Evolutionary conservation across 2,888 invertebrate species (phyloP), one percentile per base, ranked within the genome.

Genomic region (Andrena trimmerana): DNA sequence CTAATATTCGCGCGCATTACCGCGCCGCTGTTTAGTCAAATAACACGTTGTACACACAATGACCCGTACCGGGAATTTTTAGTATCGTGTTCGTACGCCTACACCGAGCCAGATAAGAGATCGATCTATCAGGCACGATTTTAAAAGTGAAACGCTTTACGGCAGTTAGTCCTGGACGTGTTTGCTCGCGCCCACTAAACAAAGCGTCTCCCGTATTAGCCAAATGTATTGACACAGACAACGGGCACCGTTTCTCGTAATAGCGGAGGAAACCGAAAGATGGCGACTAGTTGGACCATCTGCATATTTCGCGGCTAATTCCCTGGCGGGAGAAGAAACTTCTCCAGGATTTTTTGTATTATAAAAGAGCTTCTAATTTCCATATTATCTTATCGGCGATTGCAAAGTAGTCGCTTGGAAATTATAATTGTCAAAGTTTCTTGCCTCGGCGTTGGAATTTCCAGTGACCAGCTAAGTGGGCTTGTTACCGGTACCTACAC

Each of bases 181-280:
- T 36, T 71, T 79, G 80, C 13, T n/a, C 50, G 3, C 52, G 31
- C 36, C 68, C 24, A 20, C 57, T 36, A 80, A 79, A 48, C 33
- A 3, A 16, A 54, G 31, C 59, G 6, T 2, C 24, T 1, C 8
- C n/a, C 20, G 29, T 69, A 31, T 65, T 62, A 62, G 16, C 54
- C n/a, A 24, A 79, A 70, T 59, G 13, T 70, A 65, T 78, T 78
- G 63, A 79, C 69, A 79, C 50, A 36, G 50, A 31, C 52, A 59
- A 8, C 52, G 31, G 67, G 20, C 16, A 16, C 42, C 42, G 33
- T 63, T 69, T 70, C 16, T 42, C 27, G 70, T 78, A 78, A 79
- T 62, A 52, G 27, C 57, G 69, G 36, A 78, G 66, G 60, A 71
- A 66, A 60, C 42, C 59, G 57, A 78, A 63, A 69, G 63, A 77